Evolutionary conservation across 2,113 vertebrate genomes (phyloP), one percentile per base, ranked within the genome.

Genomic region (Mirza zaza): DNA sequence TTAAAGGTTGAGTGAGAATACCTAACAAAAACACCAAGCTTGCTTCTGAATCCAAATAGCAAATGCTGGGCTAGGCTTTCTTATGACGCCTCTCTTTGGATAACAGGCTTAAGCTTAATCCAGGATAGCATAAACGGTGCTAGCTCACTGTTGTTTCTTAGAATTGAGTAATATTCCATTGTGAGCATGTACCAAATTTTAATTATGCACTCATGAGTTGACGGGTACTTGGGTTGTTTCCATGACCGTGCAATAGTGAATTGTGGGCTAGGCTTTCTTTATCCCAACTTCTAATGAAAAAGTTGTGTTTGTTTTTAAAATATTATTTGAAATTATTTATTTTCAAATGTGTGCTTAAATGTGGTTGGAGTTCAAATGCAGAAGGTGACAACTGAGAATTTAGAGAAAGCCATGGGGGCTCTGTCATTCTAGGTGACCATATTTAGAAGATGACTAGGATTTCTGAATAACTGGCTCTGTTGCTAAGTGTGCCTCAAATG

Each of bases 341-440:
- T 97, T 93, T 77, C 39, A 84, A 67, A 76, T 76, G 25, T 76
- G 36, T 63, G 42, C 87, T 87, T 84, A 52, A 86, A 89, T 59
- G 80, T 20, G 18, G 32, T 65, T 84, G 10, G 61, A 85, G 42
- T 92, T 94, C 81, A 76, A 20, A 92, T 45, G 32, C 18, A 82
- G 59, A 94, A 83, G 68, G 73, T 29, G 63, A 8, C 59, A 80
- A 29, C 1, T 81, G 57, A 82, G 32, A 89, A 27, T 14, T 67
- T 25, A 80, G 67, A 65, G 59, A 80, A 76, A 67, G 27, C 34
- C 29, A 1, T 20, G 61, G 32, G 29, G 20, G 15, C 9, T 52
- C 17, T 73, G 7, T 68, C 55, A 61, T 86, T 73, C 36, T 45
- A 65, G 29, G n/a, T 2, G 11, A 65, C 8, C 39, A n/a, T 45